Conservation (phyloP, 2,113 vertebrate species). For the Columba livia region DNA sequence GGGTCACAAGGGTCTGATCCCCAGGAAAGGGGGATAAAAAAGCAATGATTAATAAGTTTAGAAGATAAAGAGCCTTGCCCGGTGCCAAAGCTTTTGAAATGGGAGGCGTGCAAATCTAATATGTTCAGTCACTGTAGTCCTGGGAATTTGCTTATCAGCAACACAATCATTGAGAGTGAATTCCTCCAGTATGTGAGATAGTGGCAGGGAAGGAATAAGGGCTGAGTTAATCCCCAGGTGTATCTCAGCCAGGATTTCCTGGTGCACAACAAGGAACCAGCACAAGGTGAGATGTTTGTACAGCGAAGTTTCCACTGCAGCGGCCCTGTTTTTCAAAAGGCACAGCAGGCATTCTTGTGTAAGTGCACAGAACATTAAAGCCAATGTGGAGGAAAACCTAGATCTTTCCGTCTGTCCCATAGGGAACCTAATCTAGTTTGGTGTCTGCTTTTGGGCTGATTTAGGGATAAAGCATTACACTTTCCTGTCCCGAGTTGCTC, state of each 20-base stretch:
- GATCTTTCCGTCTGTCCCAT: neutral
- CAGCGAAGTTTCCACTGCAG: neutral
- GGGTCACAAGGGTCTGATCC: neutral
- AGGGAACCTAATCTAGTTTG: neutral
- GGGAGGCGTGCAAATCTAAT: neutral
- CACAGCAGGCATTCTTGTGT: neutral
- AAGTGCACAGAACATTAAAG: neutral
- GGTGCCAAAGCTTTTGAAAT: neutral
- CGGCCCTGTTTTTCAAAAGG: neutral
- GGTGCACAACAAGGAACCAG: neutral
- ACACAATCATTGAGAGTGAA: neutral
- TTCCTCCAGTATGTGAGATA: neutral
- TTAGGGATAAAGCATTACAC: neutral
- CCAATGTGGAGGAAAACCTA: neutral
- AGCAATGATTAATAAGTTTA: neutral
- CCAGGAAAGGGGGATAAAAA: neutral
- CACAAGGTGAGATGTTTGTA: neutral
- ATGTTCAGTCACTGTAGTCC: neutral
- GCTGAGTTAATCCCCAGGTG: neutral
- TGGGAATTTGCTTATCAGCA: slow-evolving; percentile 22
- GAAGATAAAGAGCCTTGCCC: neutral
- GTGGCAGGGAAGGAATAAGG: neutral
- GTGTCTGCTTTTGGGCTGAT: neutral
- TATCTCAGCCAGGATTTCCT: neutral
- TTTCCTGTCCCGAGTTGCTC: neutral